Evolutionary conservation across 2,797 vertebrate genomes (phyloP).

Genomic region (Gymnocypris eckloni): DNA sequence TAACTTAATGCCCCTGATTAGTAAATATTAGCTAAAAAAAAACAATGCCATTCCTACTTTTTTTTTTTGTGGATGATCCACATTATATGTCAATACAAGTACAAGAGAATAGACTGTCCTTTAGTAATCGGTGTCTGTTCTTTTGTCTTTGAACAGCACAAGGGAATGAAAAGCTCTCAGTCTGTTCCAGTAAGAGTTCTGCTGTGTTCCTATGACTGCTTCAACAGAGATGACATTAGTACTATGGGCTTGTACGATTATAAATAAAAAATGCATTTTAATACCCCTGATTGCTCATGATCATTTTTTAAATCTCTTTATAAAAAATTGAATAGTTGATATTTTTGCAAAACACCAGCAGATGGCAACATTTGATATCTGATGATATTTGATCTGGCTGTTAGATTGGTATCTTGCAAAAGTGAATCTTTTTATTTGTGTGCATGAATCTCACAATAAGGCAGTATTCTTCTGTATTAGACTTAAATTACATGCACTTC

Average conservation of each 20-base stretch:
- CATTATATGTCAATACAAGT: background rate
- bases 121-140: background rate
- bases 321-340: background rate
- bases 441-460: background rate
- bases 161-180: slow-evolving; percentile 70
- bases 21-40: background rate
- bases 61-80: background rate
- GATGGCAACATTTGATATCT: slow-evolving; percentile 71
- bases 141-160: slow-evolving; percentile 71
- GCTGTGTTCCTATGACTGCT: slow-evolving; percentile 80
- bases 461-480: background rate
- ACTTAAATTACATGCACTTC: background rate
- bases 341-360: slow-evolving; percentile 59
- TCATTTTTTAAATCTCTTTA: background rate
- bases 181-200: slow-evolving; percentile 69
- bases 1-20: background rate
- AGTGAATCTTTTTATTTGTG: background rate
- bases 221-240: slow-evolving; percentile 64
- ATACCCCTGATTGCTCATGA: background rate
- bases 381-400: background rate
- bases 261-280: slow-evolving; percentile 29
- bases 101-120: background rate
- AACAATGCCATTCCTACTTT: background rate
- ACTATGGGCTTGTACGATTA: slow-evolving; percentile 69
- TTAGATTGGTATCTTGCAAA: background rate